Evolutionary conservation across 2,888 invertebrate species (phyloP), one percentile per base, ranked within the genome.

Genomic region (Luffia ferchaultella): DNA sequence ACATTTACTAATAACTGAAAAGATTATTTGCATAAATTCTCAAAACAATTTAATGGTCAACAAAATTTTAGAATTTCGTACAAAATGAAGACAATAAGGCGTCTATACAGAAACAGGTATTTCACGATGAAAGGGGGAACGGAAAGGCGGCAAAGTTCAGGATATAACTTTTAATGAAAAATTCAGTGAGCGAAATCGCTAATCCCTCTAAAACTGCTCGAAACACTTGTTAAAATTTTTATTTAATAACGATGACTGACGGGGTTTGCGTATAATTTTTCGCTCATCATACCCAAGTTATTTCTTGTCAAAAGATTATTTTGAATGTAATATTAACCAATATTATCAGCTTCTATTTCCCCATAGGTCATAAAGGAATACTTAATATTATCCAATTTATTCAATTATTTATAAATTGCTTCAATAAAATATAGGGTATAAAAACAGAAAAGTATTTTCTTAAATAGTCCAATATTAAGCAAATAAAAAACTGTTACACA

Each of bases 91-190:
- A 30, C 30, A 30, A 30, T 30, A 30, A 30, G 30, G 30, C 30
- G 30, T 3, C 30, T 12, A 30, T 12, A 30, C 30, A 30, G 12
- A 30, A 30, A 30, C 30, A 30, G 30, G 30, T 30, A 30, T 30
- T 12, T 30, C 5, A 7, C 12, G 30, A 30, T 3, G 12, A 30
- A 30, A 3, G 30, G 30, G 30, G 5, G 30, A 30, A 12, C 3
- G 30, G 5, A 3, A 12, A 12, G 12, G 30, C 3, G 30, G 3
- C 30, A 30, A 30, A 30, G 30, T 30, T 30, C 12, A 41, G 19
- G 9, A 53, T 54, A 50, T 52, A 58, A 60, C 49, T 58, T 58
- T 58, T 58, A 56, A 60, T 60, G 57, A 55, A 55, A 57, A 57
- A 57, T 52, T 53, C 54, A 52, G 45, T 45, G 52, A 44, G 41